These are phyloP conservation scores for Cataglyphis rosenhaueri DNA, from an alignment of 2,888 invertebrate species.

Conservation along the genomic window DNA sequence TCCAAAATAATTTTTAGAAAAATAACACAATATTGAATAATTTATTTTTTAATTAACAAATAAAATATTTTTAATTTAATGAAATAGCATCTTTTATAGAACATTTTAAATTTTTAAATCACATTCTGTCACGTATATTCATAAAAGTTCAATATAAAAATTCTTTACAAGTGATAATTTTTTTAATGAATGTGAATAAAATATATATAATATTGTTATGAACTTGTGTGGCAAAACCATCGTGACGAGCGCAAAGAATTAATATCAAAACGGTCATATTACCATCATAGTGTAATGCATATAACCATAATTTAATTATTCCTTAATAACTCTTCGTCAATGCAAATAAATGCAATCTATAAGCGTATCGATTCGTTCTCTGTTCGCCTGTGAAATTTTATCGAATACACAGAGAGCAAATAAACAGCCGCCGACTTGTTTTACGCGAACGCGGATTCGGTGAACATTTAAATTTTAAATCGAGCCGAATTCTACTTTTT, in stretches of 20 bases:
- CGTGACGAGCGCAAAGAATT: constrained; percentile 20
- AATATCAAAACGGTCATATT: constrained; percentile 20
- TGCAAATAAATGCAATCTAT: constrained; percentile 31
- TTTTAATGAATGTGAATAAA: not conserved
- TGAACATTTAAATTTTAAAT: constrained; percentile 54
- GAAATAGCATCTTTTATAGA: not conserved
- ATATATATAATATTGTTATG: not conserved
- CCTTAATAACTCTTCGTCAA: constrained; percentile 41
- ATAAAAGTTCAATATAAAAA: not conserved
- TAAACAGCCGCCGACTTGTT: constrained; percentile 48
- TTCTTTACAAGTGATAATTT: not conserved
- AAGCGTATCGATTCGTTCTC: constrained; percentile 44
- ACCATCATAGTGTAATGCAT: not conserved
- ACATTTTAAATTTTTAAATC: not conserved
- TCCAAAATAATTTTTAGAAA: not conserved
- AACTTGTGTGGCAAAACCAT: not conserved
- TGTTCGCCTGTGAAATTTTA: constrained; percentile 41
- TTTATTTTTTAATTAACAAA: not conserved
- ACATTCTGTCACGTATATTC: not conserved
- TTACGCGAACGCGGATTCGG: constrained; percentile 43
- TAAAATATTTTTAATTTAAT: not conserved
- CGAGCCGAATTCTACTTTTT: constrained; percentile 11
- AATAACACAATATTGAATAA: not conserved
- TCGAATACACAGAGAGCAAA: constrained; percentile 22
- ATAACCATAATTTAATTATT: constrained; percentile 39